Base-by-base conservation (phyloP, 2,888 invertebrate genomes). In the Pycnomerus fuliginosus region DNA sequence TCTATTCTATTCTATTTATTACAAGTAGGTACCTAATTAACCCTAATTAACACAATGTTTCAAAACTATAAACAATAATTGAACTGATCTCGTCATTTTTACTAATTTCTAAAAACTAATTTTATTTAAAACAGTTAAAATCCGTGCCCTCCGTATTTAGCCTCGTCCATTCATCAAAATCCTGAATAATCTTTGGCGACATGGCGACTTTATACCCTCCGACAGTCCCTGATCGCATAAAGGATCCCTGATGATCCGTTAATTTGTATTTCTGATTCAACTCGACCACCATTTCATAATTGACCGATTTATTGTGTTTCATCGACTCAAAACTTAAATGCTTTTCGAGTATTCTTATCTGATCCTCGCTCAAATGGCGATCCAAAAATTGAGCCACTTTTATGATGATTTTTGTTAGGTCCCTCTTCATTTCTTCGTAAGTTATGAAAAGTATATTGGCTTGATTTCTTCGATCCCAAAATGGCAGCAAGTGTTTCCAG, bases 221-320 rank as follows among this genome's bases (percentile, higher is more conserved):
- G 12, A 39, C 39, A 13, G 23, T 23, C 7, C 39, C 39, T 16
- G 20, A 23, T 39, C 39, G 13, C 16, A 39, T 24, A 23, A 37
- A 37, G 3, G 2, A 20, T 1, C 22, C 37, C 8, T 12, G 20
- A 2, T 32, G 4, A 11, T 63, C 53, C 5, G 64, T 66, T 8
- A 70, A 50, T n/a, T 68, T 65, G 42, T 60, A 61, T 43, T 66
- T 69, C 45, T 62, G 68, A 36, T 68, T 69, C 16, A 71, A 47
- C 42, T 60, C 61, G 1, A 70, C 54, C 1, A 64, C 58, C 2
- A 65, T 63, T 55, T 78, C 76, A 49, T 73, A 75, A 63, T 84
- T 80, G 1, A 79, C 77, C 16, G 76, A 70, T 2, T 73, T 69
- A 65, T 83, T 82, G 1, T 70, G 63, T 55, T 77, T 78, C 82